phyloP scores from a whole-genome alignment of 2,888 invertebrate genomes.

The Ormyrus rosae region DNA sequence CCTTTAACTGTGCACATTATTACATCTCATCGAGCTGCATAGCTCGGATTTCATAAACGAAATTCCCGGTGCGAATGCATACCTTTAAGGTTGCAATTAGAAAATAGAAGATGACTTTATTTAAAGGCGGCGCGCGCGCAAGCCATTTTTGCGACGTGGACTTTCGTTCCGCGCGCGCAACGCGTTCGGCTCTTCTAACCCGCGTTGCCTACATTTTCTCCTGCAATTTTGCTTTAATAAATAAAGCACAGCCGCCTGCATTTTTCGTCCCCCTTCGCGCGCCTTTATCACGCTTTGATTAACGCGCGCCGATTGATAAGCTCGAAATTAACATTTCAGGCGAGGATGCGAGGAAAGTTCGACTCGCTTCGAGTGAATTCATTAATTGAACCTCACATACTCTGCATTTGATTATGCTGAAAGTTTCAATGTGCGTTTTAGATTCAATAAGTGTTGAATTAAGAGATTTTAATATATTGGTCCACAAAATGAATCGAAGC shows the following conservation, averaged over 20 bases:
- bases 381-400: no score
- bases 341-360: no score
- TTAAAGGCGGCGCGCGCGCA: background rate
- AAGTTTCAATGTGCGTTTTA: no score
- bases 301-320: no score
- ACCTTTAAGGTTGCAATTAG: background rate
- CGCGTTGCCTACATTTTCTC: slow-evolving; percentile 54
- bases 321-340: no score
- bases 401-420: no score
- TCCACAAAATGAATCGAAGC: no score
- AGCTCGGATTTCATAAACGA: background rate
- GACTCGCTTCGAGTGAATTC: no score
- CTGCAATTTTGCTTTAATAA: slow-evolving; percentile 43
- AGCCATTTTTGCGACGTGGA: slow-evolving; percentile 5
- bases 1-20: no score
- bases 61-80: background rate
- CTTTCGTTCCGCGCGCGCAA: slow-evolving; percentile 8
- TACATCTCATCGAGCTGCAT: background rate
- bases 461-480: no score
- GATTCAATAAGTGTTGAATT: no score
- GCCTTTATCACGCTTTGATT: slow-evolving; percentile 8
- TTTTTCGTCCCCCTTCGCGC: slow-evolving; percentile 38
- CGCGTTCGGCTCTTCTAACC: background rate
- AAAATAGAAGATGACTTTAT: slow-evolving; percentile 20
- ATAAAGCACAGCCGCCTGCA: background rate